Conservation (phyloP, 2,113 vertebrate species). For the Zeus faber region DNA sequence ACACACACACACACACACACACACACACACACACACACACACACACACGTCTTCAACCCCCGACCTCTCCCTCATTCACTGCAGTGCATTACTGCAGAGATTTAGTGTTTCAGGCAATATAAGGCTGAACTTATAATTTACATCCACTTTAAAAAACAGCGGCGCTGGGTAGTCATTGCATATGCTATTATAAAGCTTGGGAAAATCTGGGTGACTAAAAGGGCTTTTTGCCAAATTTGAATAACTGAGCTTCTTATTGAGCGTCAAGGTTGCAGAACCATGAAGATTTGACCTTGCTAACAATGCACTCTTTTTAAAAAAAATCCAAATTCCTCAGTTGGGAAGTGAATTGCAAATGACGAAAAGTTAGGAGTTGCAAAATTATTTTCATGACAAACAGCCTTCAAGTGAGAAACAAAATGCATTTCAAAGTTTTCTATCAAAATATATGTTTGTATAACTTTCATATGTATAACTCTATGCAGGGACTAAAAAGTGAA, state of each 20-base stretch:
- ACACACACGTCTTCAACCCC: constrained; percentile 16
- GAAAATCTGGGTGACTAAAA: constrained; percentile 67
- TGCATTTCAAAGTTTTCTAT: too few relatives aligned
- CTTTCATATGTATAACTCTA: too few relatives aligned
- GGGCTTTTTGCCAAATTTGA: constrained; percentile 61
- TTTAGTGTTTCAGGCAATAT: constrained; percentile 75
- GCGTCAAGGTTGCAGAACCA: constrained; percentile 61
- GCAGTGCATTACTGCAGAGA: constrained; percentile 75
- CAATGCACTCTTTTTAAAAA: constrained; percentile 59
- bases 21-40: constrained; percentile 21
- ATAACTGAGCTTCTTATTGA: constrained; percentile 66
- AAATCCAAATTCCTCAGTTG: too few relatives aligned
- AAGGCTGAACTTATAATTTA: constrained; percentile 79
- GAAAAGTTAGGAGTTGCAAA: too few relatives aligned
- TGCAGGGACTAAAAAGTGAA: too few relatives aligned
- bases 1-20: constrained; percentile 35
- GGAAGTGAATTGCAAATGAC: too few relatives aligned
- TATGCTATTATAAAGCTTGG: constrained; percentile 72
- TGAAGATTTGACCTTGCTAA: constrained; percentile 66
- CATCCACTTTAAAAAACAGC: constrained; percentile 77
- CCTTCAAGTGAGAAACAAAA: too few relatives aligned
- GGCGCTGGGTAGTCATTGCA: constrained; percentile 64
- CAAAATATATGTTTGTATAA: too few relatives aligned
- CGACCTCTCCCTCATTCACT: constrained; percentile 36
- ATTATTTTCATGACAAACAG: too few relatives aligned